Conservation (phyloP, 2,113 vertebrate species). For the Parotia lawesii region DNA sequence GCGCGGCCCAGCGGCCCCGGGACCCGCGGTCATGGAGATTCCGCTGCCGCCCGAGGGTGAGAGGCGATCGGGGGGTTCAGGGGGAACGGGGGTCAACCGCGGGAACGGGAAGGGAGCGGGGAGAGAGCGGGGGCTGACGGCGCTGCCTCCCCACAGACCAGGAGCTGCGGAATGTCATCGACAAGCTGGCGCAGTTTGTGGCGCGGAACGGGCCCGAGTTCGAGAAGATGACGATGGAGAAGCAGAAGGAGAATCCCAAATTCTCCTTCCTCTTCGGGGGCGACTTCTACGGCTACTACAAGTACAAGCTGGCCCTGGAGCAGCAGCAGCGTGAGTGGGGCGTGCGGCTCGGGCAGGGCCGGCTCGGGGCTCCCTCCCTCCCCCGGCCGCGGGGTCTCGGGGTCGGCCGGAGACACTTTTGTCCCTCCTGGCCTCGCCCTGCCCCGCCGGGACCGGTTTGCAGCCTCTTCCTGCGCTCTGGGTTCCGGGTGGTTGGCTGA, state of each 20-base stretch:
- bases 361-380: neutral
- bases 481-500: neutral
- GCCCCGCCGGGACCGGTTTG: neutral
- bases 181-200: slow-evolving; percentile 97
- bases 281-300: slow-evolving; percentile 96
- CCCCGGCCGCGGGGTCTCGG: neutral
- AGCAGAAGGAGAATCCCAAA: slow-evolving; percentile 96
- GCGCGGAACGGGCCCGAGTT: slow-evolving; percentile 96
- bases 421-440: neutral
- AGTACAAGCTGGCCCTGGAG: slow-evolving; percentile 91
- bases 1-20: neutral
- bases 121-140: neutral
- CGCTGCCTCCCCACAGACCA: slow-evolving; percentile 78
- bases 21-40: slow-evolving; percentile 71
- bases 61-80: neutral
- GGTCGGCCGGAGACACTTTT: neutral
- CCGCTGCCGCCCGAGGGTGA: slow-evolving; percentile 79
- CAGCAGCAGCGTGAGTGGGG: slow-evolving; percentile 87
- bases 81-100: neutral
- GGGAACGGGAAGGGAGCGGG: neutral
- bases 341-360: neutral
- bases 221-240: slow-evolving; percentile 99
- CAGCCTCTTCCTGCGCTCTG: neutral
- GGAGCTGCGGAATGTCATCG: slow-evolving; percentile 96
- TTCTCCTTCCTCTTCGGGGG: slow-evolving; percentile 97